A percentile compares a stretch with the other conserved stretches of the same genome.
phyloP scores from a whole-genome alignment of 2,113 vertebrate genomes.

The Dipodomys merriami region DNA sequence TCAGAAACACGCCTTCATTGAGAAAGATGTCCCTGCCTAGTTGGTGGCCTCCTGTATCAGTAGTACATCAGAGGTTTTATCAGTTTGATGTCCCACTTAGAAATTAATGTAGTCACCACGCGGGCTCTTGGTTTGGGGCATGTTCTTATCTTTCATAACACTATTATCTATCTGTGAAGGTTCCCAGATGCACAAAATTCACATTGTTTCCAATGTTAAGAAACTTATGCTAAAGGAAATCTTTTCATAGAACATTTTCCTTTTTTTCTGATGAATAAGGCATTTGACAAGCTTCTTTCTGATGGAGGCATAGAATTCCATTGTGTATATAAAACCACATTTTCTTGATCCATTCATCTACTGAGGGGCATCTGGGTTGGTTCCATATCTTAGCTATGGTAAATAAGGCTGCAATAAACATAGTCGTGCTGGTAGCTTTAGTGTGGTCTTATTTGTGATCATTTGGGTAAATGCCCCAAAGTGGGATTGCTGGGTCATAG shows the following conservation, averaged over 20 bases:
- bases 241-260: neutral
- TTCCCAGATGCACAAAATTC: neutral
- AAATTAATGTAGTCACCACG: constrained; percentile 2
- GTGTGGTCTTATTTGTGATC: too few relatives aligned
- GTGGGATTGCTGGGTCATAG: too few relatives aligned
- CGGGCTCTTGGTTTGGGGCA: neutral
- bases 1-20: neutral
- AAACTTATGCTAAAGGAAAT: neutral
- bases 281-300: neutral
- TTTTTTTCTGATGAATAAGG: neutral
- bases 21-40: neutral
- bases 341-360: too few relatives aligned
- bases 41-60: neutral
- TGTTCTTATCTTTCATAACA: neutral
- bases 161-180: neutral
- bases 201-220: neutral
- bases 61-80: neutral
- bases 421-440: too few relatives aligned
- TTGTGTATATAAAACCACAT: too few relatives aligned
- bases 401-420: too few relatives aligned
- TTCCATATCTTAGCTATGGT: too few relatives aligned
- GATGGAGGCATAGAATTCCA: too few relatives aligned
- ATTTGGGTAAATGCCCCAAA: too few relatives aligned
- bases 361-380: too few relatives aligned
- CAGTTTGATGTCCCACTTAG: neutral